Conservation (phyloP, 2,888 invertebrate genomes). For the Keiferia lycopersicella region DNA sequence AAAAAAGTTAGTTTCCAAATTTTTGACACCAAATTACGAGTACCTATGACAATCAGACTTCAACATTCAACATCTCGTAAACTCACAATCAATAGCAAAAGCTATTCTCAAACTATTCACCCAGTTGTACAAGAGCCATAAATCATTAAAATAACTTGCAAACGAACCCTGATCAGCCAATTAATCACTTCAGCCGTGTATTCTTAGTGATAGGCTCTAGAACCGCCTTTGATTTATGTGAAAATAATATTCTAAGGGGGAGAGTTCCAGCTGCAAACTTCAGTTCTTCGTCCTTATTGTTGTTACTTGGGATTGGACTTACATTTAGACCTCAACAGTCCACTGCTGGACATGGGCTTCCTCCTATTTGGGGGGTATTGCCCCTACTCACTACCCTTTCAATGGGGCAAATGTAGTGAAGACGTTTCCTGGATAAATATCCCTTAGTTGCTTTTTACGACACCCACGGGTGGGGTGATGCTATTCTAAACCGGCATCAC, state of each 20-base stretch:
- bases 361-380: no score
- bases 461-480: no score
- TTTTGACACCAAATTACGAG: no score
- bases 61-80: background rate
- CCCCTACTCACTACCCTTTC: no score
- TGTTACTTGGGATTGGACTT: no score
- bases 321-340: no score
- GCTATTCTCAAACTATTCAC: slow-evolving; percentile 8
- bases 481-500: no score
- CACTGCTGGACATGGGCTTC: no score
- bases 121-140: slow-evolving; percentile 44
- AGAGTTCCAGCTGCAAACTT: slow-evolving; percentile 45
- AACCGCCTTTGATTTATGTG: slow-evolving; percentile 67
- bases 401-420: no score
- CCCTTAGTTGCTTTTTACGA: no score
- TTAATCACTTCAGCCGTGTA: slow-evolving; percentile 69
- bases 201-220: slow-evolving; percentile 57
- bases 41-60: background rate
- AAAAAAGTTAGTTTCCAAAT: no score
- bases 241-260: slow-evolving; percentile 71
- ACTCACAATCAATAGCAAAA: slow-evolving; percentile 1
- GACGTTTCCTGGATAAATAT: no score
- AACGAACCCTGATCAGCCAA: slow-evolving; percentile 70
- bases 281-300: slow-evolving; percentile 39
- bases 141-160: slow-evolving; percentile 73